Evolutionary conservation across 2,888 invertebrate genomes (phyloP).

Genomic region (Mythimna loreyi): DNA sequence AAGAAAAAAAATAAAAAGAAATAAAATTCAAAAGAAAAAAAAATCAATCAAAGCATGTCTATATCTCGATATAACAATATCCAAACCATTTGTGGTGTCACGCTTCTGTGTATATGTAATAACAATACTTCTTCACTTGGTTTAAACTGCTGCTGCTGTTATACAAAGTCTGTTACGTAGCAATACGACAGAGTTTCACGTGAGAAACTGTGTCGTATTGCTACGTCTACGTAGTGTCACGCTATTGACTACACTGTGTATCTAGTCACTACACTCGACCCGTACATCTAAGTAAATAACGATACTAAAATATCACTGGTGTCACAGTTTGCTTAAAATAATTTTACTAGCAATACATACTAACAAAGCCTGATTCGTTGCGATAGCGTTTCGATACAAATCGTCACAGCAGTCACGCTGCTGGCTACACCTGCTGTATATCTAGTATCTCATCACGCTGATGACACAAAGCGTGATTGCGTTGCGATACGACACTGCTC

Average conservation of each 20-base stretch:
- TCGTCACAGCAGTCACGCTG: slow-evolving; percentile 16
- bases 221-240: too few relatives aligned
- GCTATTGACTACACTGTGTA: too few relatives aligned
- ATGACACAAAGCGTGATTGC: slow-evolving; percentile 51
- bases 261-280: too few relatives aligned
- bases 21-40: too few relatives aligned
- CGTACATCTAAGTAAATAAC: too few relatives aligned
- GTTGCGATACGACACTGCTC: slow-evolving; percentile 17
- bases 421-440: background rate
- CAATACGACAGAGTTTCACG: background rate
- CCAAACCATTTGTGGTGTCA: slow-evolving; percentile 1
- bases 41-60: too few relatives aligned
- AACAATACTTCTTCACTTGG: background rate
- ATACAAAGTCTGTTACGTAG: slow-evolving; percentile 22
- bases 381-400: background rate
- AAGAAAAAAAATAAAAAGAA: too few relatives aligned
- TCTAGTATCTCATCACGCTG: slow-evolving; percentile 25
- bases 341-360: background rate
- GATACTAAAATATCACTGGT: too few relatives aligned
- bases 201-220: too few relatives aligned
- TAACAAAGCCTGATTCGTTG: slow-evolving; percentile 32
- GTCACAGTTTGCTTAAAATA: too few relatives aligned
- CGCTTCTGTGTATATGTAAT: background rate
- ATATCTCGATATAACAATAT: background rate
- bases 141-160: background rate